Conservation (phyloP, 2,797 vertebrate species). For the Rhadinocentrus ornatus region DNA sequence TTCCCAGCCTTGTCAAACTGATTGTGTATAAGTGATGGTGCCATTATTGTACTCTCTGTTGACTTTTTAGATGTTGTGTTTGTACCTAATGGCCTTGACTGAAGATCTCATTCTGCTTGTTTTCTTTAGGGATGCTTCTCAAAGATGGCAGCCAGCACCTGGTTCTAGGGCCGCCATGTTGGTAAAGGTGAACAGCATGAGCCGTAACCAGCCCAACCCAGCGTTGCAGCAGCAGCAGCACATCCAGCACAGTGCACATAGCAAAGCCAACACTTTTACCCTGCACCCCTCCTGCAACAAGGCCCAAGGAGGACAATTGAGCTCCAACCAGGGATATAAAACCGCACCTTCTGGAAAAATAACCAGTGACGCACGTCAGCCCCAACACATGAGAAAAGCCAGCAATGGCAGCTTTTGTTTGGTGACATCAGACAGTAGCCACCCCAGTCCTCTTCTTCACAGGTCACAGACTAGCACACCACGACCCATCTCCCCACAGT, state of each 20-base stretch:
- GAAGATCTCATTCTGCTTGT: conserved; percentile 12
- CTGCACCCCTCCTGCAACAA: conserved; percentile 73
- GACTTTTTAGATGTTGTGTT: no score
- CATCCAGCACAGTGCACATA: conserved; percentile 68
- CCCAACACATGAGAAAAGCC: conserved; percentile 88
- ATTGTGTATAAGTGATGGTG: no score
- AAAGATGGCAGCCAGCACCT: conserved; percentile 89
- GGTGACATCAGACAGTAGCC: conserved; percentile 76
- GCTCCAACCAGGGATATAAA: conserved; percentile 74
- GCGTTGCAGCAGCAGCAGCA: conserved; percentile 68
- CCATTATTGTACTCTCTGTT: background rate
- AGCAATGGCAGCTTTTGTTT: conserved; percentile 89
- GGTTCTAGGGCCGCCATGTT: conserved; percentile 91
- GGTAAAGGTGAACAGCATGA: conserved; percentile 91
- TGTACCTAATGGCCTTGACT: no score
- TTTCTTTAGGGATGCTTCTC: conserved; percentile 78
- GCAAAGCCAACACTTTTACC: conserved; percentile 75
- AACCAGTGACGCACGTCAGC: conserved; percentile 80
- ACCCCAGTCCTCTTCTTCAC: conserved; percentile 75
- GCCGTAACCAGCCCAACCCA: conserved; percentile 69
- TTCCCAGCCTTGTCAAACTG: conserved; percentile 43
- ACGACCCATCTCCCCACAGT: conserved; percentile 84
- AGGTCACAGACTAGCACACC: conserved; percentile 81
- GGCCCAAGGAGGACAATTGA: conserved; percentile 74
- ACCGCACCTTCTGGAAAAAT: conserved; percentile 75